Evolutionary conservation across 2,797 vertebrate species (phyloP).

Genomic region (Silurus aristotelis): DNA sequence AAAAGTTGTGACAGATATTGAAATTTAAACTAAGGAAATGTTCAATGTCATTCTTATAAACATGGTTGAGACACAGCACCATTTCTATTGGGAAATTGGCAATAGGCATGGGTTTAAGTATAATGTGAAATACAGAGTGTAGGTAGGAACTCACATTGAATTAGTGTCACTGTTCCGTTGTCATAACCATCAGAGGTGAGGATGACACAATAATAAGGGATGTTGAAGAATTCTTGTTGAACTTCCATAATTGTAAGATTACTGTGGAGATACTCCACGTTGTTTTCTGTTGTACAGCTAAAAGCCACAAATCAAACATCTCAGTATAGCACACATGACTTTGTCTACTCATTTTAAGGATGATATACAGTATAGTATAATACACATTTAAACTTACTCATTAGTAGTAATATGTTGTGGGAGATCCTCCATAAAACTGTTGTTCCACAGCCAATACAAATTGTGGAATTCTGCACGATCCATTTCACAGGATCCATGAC

Average conservation of each 20-base stretch:
- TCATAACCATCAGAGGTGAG: rapidly evolving
- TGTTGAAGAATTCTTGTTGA: slow-evolving; percentile 57
- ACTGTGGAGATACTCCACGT: slow-evolving; percentile 8
- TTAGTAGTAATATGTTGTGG: background rate
- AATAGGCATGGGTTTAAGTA: background rate
- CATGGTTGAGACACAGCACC: background rate
- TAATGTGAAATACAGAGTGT: background rate
- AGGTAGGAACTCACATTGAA: slow-evolving; percentile 57
- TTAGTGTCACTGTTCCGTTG: slow-evolving; percentile 47
- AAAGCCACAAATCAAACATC: background rate
- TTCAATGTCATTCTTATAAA: background rate
- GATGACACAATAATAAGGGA: slow-evolving; percentile 56
- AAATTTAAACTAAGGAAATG: background rate
- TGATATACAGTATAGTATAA: background rate
- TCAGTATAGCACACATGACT: background rate
- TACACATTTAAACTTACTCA: slow-evolving; percentile 11
- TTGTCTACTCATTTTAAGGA: background rate
- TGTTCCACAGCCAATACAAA: slow-evolving; percentile 60
- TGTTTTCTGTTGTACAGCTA: slow-evolving; percentile 22
- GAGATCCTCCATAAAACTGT: rapidly evolving
- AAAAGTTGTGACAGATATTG: background rate
- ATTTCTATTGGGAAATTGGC: background rate
- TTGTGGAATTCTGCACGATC: rapidly evolving
- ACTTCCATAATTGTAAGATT: slow-evolving; percentile 66
- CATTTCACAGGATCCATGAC: slow-evolving; percentile 48